These are phyloP conservation scores for Dolichopus griseipennis DNA, from an alignment of 2,888 invertebrate species.

Conservation along the genomic window DNA sequence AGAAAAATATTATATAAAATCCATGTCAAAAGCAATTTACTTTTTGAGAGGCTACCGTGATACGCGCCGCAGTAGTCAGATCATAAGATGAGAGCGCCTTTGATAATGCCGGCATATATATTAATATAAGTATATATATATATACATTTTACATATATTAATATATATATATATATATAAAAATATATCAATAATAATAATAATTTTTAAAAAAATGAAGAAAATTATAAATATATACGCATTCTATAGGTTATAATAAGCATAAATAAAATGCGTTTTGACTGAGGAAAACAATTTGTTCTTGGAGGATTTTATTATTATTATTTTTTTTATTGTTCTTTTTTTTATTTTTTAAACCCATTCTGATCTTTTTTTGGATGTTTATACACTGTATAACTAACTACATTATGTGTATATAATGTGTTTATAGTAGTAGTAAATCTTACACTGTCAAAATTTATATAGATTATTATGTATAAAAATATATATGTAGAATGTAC, in stretches of 20 bases:
- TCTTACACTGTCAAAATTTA: no score
- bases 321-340: background rate
- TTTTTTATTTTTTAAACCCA: background rate
- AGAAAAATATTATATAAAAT: slow-evolving; percentile 16
- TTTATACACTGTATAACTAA: no score
- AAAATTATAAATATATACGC: slow-evolving; percentile 1
- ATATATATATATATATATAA: background rate
- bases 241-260: background rate
- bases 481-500: no score
- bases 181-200: background rate
- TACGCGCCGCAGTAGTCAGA: slow-evolving; percentile 19
- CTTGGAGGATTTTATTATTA: background rate
- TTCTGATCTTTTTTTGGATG: background rate
- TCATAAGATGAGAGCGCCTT: background rate
- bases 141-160: no score
- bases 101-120: slow-evolving; percentile 6
- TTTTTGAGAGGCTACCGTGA: slow-evolving; percentile 20
- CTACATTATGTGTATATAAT: no score
- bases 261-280: slow-evolving; percentile 4
- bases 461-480: no score
- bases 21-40: slow-evolving; percentile 22
- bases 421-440: no score
- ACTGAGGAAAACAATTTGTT: background rate
- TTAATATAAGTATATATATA: background rate
- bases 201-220: background rate